These are phyloP conservation scores for Centroberyx gerrardi DNA, from an alignment of 2,797 vertebrate species.

Conservation along the genomic window DNA sequence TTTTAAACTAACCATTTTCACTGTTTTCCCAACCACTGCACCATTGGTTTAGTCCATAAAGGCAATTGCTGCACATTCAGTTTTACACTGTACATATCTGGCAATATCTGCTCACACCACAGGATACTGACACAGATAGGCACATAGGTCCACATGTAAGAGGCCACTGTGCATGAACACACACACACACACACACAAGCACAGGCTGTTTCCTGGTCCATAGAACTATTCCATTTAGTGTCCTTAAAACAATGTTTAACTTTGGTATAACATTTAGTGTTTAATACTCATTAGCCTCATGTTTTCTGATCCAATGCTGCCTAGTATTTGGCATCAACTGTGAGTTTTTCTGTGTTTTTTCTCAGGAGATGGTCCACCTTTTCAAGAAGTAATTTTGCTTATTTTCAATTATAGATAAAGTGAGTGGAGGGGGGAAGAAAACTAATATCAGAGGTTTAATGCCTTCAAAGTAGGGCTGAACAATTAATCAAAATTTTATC, in stretches of 20 bases:
- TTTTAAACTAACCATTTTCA: conserved; percentile 19
- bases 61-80: conserved; percentile 58
- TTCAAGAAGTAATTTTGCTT: not conserved
- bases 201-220: conserved; percentile 27
- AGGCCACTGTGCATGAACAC: conserved; percentile 18
- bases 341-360: not conserved
- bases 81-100: conserved; percentile 54
- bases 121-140: conserved; percentile 53
- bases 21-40: not conserved
- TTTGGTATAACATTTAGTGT: conserved; percentile 2
- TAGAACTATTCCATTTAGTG: conserved; percentile 18
- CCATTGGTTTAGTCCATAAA: conserved; percentile 52
- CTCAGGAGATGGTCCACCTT: not conserved
- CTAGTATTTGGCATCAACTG: conserved; percentile 1
- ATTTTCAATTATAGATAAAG: not conserved
- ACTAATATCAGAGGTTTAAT: conserved; percentile 26
- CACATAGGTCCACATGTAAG: conserved; percentile 71
- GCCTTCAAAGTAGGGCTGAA: conserved; percentile 14
- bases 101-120: conserved; percentile 33
- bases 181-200: not conserved
- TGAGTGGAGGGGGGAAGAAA: not conserved
- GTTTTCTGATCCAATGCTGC: conserved; percentile 8
- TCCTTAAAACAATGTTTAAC: not conserved
- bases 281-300: not conserved
- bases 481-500: too few relatives aligned